Conservation (phyloP, 1,140 invertebrate genomes). For the Delia radicum region DNA sequence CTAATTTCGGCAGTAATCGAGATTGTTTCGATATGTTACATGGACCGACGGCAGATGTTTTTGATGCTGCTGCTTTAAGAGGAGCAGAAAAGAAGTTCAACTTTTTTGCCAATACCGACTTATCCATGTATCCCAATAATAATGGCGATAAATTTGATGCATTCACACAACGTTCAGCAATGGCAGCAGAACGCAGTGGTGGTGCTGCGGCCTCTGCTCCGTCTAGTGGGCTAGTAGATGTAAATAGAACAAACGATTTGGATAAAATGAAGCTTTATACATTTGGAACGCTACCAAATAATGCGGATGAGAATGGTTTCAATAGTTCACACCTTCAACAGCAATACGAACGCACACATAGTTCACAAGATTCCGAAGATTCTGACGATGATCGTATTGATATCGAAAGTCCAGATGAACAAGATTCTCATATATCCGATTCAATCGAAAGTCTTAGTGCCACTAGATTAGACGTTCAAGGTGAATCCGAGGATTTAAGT, state of each 20-base stretch:
- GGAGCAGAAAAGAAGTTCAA: slow-evolving; percentile 51
- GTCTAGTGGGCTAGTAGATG: background rate
- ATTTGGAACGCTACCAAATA: background rate
- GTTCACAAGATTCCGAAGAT: slow-evolving; percentile 35
- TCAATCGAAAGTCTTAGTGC: slow-evolving; percentile 51
- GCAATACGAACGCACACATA: slow-evolving; percentile 22
- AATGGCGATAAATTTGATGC: slow-evolving; percentile 42
- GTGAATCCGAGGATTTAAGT: slow-evolving; percentile 6
- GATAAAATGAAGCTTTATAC: slow-evolving; percentile 16
- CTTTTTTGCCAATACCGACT: slow-evolving; percentile 52
- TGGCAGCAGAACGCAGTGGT: background rate
- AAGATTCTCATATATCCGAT: slow-evolving; percentile 52
- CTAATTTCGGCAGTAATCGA: slow-evolving; percentile 44
- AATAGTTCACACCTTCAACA: slow-evolving; percentile 4
- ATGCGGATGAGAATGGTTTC: slow-evolving; percentile 8
- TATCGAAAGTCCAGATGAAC: slow-evolving; percentile 50
- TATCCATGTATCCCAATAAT: slow-evolving; percentile 42
- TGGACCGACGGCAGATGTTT: slow-evolving; percentile 41
- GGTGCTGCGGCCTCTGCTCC: background rate
- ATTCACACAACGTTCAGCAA: background rate
- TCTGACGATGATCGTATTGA: slow-evolving; percentile 52
- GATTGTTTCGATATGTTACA: slow-evolving; percentile 51
- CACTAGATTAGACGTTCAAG: slow-evolving; percentile 30
- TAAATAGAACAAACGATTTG: background rate
- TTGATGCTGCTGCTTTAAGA: slow-evolving; percentile 42